Base-by-base conservation (phyloP, 64 coral and sea anemone species). In the Montipora sp. region DNA sequence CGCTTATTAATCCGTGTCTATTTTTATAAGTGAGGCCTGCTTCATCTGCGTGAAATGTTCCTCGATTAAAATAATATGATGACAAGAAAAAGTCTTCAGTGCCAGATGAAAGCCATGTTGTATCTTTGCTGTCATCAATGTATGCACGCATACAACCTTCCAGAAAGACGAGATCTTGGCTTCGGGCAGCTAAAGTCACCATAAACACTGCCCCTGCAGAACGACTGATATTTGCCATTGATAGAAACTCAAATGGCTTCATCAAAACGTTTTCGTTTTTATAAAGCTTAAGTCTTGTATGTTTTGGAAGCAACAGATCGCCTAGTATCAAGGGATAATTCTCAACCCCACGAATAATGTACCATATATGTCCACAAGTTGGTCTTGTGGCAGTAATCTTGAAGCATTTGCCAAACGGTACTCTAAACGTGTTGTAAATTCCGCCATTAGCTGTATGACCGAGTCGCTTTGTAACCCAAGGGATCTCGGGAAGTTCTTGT, bases 51-150 rank as follows among this genome's bases (percentile, higher is more conserved):
- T 90, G 88, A 51, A 36, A 90, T 36, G 51, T n/a, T 48, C 88
- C 88, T 57, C 12, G 6, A 20, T 90, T 78, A 59, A 91, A 91
- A 51, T 91, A 91, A 72, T 24, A 91, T 71, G 89, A 78, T 49
- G 89, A 91, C 20, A 92, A 71, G 55, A 92, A 92, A 23, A 92
- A 92, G 73, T 92, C 90, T 68, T 92, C 90, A 24, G 90, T 92
- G 2, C 90, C 90, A 61, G 90, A 92, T 4, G 90, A 92, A 61
- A 92, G 90, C 69, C 80, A 92, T 5, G 81, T 92, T 75, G 81
- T 92, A 24, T 70, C 53, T 23, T 92, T 83, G 16, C 23, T 58
- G 19, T 48, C 81, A 15, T 92, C 90, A 13, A 92, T 92, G 48
- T 63, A 84, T 15, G 90, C 80, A n/a, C 90, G 90, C 14, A 86